These are phyloP conservation scores for Cladorhizidae sp. DNA, from an alignment of 37 sponge, comb jelly and placozoan species.

Conservation along the genomic window DNA sequence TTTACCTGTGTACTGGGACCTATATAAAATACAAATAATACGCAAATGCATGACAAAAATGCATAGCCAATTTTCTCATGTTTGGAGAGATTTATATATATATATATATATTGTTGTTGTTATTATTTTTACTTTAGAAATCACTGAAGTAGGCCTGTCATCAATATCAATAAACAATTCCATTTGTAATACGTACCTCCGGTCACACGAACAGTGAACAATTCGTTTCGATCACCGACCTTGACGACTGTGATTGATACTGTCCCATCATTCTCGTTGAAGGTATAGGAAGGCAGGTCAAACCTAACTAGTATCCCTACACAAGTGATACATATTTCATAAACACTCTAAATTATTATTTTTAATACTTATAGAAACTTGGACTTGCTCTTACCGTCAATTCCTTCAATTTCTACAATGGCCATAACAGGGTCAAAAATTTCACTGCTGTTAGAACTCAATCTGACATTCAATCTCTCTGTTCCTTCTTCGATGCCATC, in stretches of 20 bases:
- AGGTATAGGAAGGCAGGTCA: neutral
- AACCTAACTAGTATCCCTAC: neutral
- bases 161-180: too few relatives aligned
- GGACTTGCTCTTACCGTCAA: conserved; percentile 21
- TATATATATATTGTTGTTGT: too few relatives aligned
- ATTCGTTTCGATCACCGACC: neutral
- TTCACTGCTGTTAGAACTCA: neutral
- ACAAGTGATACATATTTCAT: neutral
- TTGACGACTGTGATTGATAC: neutral
- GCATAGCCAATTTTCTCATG: too few relatives aligned
- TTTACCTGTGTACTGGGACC: conserved; percentile 21
- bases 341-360: too few relatives aligned
- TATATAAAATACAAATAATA: neutral
- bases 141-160: too few relatives aligned
- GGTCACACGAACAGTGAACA: neutral
- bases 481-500: neutral
- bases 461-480: neutral
- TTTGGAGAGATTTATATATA: too few relatives aligned
- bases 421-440: conserved; percentile 14
- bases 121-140: too few relatives aligned
- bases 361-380: too few relatives aligned
- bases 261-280: neutral
- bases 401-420: conserved; percentile 30
- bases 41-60: too few relatives aligned
- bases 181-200: conserved; percentile 29